Percentiles rank a stretch among this genome's conserved stretches.
phyloP scores from a whole-genome alignment of 64 coral and sea anemone genomes.

The Pocillopora damicornis region DNA sequence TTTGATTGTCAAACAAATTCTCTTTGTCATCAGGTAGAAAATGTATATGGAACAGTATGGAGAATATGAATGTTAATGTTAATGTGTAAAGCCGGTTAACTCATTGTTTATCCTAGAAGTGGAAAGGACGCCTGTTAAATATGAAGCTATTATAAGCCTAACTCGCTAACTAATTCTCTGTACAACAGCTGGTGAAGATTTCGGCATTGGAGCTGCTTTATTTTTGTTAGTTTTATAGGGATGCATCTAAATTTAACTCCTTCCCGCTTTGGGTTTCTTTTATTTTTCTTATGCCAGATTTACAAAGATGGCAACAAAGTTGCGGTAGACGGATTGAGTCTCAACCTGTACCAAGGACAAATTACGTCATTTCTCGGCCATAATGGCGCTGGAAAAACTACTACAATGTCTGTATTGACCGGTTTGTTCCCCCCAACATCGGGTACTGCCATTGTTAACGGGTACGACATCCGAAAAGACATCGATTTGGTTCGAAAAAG shows the following conservation, averaged over 20 bases:
- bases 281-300: slow-evolving; percentile 38
- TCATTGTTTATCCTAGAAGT: no score
- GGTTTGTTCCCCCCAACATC: slow-evolving; percentile 87
- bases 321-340: slow-evolving; percentile 85
- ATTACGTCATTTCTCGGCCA: slow-evolving; percentile 97
- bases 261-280: background rate
- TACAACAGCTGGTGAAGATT: no score
- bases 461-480: slow-evolving; percentile 80
- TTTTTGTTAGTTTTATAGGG: background rate
- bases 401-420: slow-evolving; percentile 94
- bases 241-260: background rate
- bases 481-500: slow-evolving; percentile 81
- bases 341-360: slow-evolving; percentile 92
- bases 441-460: slow-evolving; percentile 89
- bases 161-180: no score
- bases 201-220: background rate
- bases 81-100: no score
- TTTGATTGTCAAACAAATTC: no score
- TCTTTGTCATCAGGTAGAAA: no score
- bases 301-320: slow-evolving; percentile 91
- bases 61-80: no score
- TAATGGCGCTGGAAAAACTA: slow-evolving; percentile 97
- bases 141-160: no score
- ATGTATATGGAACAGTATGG: no score
- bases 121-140: no score